Percentiles rank a stretch among this genome's conserved stretches.
phyloP scores from a whole-genome alignment of 2,797 vertebrate species.

The Notolepis coatsorum region DNA sequence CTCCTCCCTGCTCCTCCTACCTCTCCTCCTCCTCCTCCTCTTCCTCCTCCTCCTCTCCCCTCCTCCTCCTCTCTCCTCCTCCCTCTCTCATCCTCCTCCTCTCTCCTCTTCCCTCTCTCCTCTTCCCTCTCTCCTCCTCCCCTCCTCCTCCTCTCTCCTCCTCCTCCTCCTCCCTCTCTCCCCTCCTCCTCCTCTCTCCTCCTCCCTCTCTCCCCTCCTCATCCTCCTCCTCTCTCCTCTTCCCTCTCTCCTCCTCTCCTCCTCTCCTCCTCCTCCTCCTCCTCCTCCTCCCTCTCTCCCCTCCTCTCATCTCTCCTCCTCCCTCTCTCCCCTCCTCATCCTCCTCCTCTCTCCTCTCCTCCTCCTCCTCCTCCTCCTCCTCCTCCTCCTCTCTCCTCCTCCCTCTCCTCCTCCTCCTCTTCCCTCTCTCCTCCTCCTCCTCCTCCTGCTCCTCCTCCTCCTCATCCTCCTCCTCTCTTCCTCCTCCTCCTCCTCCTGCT shows the following conservation, averaged over 20 bases:
- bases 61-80: not conserved
- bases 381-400: not conserved
- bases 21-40: not conserved
- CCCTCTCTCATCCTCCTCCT: no score
- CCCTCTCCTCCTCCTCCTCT: not conserved
- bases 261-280: no score
- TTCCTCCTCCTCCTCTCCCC: not conserved
- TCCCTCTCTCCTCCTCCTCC: not conserved
- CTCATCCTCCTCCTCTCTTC: not conserved
- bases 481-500: not conserved
- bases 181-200: conserved; percentile 44
- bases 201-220: no score
- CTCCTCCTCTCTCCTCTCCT: not conserved
- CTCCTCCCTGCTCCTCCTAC: no score
- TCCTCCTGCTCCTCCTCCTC: no score
- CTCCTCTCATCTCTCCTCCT: not conserved
- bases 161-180: no score
- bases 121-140: not conserved
- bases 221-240: not conserved
- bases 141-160: no score
- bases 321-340: no score
- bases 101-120: not conserved
- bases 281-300: no score
- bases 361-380: not conserved
- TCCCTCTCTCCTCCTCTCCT: no score